Percentiles rank a stretch among this genome's conserved stretches.
These are phyloP conservation scores for Strigops habroptila DNA, from an alignment of 2,113 vertebrate species.

Conservation along the genomic window DNA sequence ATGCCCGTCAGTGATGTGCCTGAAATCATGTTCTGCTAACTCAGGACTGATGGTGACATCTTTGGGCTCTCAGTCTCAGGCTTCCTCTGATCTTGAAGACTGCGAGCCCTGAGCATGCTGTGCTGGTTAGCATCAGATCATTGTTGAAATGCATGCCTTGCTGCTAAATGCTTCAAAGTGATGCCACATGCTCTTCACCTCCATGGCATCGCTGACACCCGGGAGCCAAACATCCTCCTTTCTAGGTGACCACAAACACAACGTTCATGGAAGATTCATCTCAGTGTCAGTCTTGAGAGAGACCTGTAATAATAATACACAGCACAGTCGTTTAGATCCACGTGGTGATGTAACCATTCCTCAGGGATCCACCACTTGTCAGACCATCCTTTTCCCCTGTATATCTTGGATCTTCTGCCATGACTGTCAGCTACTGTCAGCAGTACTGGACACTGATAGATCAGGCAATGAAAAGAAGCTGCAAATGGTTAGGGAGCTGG, in stretches of 20 bases:
- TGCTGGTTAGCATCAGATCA: background rate
- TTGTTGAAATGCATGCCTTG: background rate
- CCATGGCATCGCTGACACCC: rapidly evolving
- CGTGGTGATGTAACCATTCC: background rate
- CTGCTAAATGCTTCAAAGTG: background rate
- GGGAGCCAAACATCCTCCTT: background rate
- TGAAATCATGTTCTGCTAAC: background rate
- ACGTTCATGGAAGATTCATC: background rate
- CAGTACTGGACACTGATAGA: background rate
- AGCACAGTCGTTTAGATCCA: background rate
- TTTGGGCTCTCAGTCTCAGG: background rate
- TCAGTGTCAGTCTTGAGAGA: background rate
- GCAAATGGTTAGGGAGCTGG: background rate
- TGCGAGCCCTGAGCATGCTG: background rate
- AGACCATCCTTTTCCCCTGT: background rate
- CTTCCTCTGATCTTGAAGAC: background rate
- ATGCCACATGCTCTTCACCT: background rate
- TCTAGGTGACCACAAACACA: background rate
- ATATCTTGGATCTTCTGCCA: background rate
- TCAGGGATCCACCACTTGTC: background rate
- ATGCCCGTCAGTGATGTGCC: background rate
- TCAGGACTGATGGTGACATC: background rate
- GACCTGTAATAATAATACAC: background rate
- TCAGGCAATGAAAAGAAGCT: background rate
- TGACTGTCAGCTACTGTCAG: background rate